Evolutionary conservation across 2,888 invertebrate genomes (phyloP), one percentile per base, ranked within the genome.

Genomic region (Philopedon plagiatum): DNA sequence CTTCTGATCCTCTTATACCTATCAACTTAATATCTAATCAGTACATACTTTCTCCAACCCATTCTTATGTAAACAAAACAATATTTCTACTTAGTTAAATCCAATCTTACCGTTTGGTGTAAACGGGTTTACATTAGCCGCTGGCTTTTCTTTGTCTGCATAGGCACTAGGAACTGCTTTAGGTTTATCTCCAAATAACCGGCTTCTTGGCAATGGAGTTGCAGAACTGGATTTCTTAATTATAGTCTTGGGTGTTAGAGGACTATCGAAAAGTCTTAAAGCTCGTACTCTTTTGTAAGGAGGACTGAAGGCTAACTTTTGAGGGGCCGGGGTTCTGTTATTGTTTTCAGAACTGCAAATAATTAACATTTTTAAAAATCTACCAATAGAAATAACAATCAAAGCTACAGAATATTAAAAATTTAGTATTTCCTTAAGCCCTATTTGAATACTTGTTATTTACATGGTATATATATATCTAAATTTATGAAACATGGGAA

Each of bases 71-170:
- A n/a, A n/a, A n/a, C n/a, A n/a, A n/a, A n/a, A n/a, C n/a, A n/a
- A n/a, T n/a, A n/a, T n/a, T n/a, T n/a, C n/a, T n/a, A n/a, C n/a
- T n/a, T n/a, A n/a, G n/a, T n/a, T n/a, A 3, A 15, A 13, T 44
- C 37, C 13, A 26, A 39, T 68, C 84, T 83, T 83, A 91, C 92
- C 93, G 80, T 91, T 92, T 3, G 94, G 94, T 3, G 94, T 94
- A 80, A 96, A 96, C 0, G 96, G 96, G 86, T 96, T 96, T 49
- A 95, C 90, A 85, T 95, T 96, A 26, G 92, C 94, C 0, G 88
- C 81, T 0, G 91, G 90, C 70, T 88, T 87, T 3, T 88, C 87
- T 21, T 82, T 80, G 80, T 85, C 87, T 41, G 79, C 81, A 79
- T 85, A 87, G 18, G 82, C 81, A 75, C 80, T 79, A 9, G 86